Evolutionary conservation across 2,797 vertebrate genomes (phyloP).

Genomic region (Antennarius maculatus): DNA sequence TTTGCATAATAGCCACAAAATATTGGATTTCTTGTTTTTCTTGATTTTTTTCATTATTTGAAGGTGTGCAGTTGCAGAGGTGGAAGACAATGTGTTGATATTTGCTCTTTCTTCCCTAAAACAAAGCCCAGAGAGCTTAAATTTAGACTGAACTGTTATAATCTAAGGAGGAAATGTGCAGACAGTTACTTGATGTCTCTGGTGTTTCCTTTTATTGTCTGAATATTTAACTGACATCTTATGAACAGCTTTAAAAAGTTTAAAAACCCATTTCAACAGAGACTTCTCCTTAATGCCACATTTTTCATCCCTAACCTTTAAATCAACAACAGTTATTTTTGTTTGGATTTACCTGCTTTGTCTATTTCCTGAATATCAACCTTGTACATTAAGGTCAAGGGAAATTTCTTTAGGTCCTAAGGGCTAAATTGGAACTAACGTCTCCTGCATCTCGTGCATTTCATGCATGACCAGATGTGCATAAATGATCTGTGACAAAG

Average conservation of each 20-base stretch:
- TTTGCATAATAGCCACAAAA: conserved; percentile 78
- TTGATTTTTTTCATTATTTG: conserved; percentile 55
- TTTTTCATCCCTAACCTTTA: conserved; percentile 3
- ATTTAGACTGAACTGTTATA: conserved; percentile 47
- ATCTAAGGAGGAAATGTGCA: conserved; percentile 56
- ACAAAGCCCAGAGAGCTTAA: conserved; percentile 53
- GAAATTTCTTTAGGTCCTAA: conserved; percentile 10
- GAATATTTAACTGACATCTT: conserved; percentile 4
- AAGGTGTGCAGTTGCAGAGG: conserved; percentile 48
- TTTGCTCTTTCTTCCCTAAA: conserved; percentile 47
- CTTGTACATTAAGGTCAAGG: conserved; percentile 9
- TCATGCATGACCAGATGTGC: background rate
- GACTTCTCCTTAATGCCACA: conserved; percentile 3
- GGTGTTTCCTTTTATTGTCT: background rate
- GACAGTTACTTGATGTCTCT: conserved; percentile 38
- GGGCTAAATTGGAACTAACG: conserved; percentile 7
- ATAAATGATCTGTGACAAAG: conserved; percentile 29
- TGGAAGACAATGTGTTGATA: conserved; percentile 49
- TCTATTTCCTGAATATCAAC: background rate
- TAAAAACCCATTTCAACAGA: background rate
- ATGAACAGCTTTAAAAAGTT: background rate
- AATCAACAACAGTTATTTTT: conserved; percentile 7
- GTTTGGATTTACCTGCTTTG: conserved; percentile 13
- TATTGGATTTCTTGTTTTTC: conserved; percentile 71
- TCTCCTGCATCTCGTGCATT: conserved; percentile 22